These are phyloP conservation scores for Cuniculus paca DNA, from an alignment of 2,797 vertebrate genomes.

Conservation along the genomic window DNA sequence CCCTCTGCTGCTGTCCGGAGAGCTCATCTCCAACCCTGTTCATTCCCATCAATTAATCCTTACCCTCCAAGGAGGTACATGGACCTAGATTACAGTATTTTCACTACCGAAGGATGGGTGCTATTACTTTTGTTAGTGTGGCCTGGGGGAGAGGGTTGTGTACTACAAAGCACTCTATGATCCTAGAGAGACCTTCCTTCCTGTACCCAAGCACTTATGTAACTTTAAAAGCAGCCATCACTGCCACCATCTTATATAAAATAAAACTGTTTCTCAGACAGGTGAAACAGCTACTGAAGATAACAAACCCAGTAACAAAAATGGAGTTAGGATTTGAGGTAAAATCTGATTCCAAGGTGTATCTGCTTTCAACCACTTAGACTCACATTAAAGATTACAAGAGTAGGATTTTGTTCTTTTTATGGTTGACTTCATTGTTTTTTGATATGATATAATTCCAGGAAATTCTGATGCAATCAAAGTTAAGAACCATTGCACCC, in stretches of 20 bases:
- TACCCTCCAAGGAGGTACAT: neutral
- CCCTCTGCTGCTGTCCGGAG: neutral
- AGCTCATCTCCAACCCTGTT: neutral
- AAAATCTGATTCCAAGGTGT: neutral
- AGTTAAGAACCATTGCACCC: neutral
- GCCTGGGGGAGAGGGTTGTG: neutral
- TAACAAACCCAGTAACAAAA: neutral
- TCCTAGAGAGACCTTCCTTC: neutral
- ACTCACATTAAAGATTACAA: neutral
- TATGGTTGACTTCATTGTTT: conserved; percentile 19
- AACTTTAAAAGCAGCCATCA: neutral
- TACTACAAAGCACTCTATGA: neutral
- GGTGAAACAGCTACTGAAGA: neutral
- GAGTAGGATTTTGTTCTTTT: neutral
- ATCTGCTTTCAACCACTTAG: neutral
- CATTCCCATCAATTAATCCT: neutral
- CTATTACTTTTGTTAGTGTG: neutral
- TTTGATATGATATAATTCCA: neutral
- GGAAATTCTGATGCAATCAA: neutral
- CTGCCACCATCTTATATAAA: neutral
- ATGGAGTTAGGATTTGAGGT: neutral
- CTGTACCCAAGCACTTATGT: neutral
- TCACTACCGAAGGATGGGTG: neutral
- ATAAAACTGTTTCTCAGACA: neutral
- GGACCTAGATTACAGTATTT: neutral